Evolutionary conservation across 1,140 invertebrate species (phyloP).

Genomic region (Yoshiicerus persimilis): DNA sequence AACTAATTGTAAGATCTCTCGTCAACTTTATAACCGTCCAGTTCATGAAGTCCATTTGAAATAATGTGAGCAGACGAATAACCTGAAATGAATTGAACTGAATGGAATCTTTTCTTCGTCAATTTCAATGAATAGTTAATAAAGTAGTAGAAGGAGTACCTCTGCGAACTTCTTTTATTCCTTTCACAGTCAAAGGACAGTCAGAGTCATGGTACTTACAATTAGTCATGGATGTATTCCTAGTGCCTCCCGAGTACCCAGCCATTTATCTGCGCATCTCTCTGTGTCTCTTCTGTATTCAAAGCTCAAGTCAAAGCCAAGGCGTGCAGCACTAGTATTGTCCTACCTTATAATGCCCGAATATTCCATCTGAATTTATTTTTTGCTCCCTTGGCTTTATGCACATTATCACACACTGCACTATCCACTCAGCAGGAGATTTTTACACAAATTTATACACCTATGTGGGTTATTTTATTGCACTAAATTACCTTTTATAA

Average conservation of each 20-base stretch:
- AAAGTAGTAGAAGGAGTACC: neutral
- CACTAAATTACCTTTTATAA: neutral
- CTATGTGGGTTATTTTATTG: neutral
- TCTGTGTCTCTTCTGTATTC: neutral
- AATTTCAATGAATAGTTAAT: neutral
- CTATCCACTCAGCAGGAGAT: neutral
- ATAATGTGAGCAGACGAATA: neutral
- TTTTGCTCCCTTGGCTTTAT: neutral
- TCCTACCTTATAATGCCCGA: neutral
- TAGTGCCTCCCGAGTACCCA: neutral
- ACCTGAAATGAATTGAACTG: neutral
- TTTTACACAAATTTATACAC: neutral
- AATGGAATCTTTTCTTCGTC: neutral
- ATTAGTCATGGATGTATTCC: neutral
- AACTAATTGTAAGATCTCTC: neutral
- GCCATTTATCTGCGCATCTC: neutral
- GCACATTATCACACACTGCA: neutral
- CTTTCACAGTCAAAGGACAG: neutral
- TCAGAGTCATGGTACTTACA: neutral
- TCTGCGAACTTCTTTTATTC: constrained; percentile 1
- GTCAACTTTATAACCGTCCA: neutral
- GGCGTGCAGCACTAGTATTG: neutral
- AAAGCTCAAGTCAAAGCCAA: neutral
- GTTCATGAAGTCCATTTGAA: neutral
- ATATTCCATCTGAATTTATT: neutral